These are phyloP conservation scores for Gastrophysa polygoni DNA, from an alignment of 2,888 invertebrate genomes.

Conservation along the genomic window DNA sequence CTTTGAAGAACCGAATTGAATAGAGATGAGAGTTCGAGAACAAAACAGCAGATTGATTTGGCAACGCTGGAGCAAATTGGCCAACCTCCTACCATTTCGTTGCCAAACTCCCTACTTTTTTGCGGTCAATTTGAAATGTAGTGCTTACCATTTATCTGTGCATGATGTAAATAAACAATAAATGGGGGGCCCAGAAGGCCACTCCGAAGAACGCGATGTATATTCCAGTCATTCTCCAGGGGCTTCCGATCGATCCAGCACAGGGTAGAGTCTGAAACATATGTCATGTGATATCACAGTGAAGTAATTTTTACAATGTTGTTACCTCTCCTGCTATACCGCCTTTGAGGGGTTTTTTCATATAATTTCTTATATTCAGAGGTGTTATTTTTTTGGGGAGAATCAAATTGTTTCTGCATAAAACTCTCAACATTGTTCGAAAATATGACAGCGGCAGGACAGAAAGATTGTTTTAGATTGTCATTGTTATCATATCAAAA, in stretches of 20 bases:
- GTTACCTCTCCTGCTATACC: conserved; percentile 59
- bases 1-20: too few species aligned
- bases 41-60: too few species aligned
- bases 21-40: too few species aligned
- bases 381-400: not conserved
- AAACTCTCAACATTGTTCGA: not conserved
- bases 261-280: conserved; percentile 79
- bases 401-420: not conserved
- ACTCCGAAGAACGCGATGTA: conserved; percentile 74
- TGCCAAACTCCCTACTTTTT: not conserved
- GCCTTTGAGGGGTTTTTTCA: conserved; percentile 41
- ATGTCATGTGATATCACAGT: conserved; percentile 12
- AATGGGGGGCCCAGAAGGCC: conserved; percentile 73
- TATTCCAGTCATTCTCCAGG: conserved; percentile 69
- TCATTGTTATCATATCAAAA: not conserved
- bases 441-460: not conserved
- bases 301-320: conserved; percentile 12
- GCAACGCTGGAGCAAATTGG: conserved; percentile 2
- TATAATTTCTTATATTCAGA: not conserved
- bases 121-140: not conserved
- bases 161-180: conserved; percentile 75
- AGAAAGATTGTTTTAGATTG: not conserved
- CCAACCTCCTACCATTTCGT: not conserved
- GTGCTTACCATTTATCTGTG: conserved; percentile 36
- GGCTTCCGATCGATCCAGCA: conserved; percentile 63